A percentile compares a stretch with the other conserved stretches of the same genome.
Evolutionary conservation across 2,797 vertebrate species (phyloP).

Genomic region (Zalophus californianus): DNA sequence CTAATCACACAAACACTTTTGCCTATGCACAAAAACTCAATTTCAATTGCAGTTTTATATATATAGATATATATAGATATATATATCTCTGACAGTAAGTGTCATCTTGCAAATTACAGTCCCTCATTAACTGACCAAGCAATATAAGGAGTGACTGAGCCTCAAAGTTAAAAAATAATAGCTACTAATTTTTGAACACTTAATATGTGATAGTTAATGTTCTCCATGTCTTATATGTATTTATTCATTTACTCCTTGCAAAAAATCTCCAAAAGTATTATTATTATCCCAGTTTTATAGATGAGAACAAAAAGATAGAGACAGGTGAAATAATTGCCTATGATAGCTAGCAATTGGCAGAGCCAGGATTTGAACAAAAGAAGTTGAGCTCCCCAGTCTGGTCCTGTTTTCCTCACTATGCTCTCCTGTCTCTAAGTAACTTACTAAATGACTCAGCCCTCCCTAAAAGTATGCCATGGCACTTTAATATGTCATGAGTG

Average conservation of each 20-base stretch:
- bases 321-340: not conserved
- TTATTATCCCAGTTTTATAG: not conserved
- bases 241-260: not conserved
- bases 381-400: not conserved
- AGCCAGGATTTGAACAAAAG: not conserved
- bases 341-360: not conserved
- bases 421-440: not conserved
- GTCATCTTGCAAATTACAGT: not conserved
- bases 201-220: not conserved
- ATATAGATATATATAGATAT: not conserved
- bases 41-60: not conserved
- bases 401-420: not conserved
- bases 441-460: not conserved
- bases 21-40: not conserved
- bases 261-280: not conserved
- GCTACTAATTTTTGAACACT: not conserved
- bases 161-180: slow-evolving; percentile 20
- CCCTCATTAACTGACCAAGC: not conserved
- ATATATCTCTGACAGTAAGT: not conserved
- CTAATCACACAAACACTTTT: not conserved
- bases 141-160: not conserved
- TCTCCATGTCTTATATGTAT: not conserved
- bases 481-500: not conserved
- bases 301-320: not conserved
- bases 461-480: not conserved